A percentile compares a stretch with the other conserved stretches of the same genome.
Conservation (phyloP, 2,113 vertebrate species). For the Hemiprocne comata region DNA sequence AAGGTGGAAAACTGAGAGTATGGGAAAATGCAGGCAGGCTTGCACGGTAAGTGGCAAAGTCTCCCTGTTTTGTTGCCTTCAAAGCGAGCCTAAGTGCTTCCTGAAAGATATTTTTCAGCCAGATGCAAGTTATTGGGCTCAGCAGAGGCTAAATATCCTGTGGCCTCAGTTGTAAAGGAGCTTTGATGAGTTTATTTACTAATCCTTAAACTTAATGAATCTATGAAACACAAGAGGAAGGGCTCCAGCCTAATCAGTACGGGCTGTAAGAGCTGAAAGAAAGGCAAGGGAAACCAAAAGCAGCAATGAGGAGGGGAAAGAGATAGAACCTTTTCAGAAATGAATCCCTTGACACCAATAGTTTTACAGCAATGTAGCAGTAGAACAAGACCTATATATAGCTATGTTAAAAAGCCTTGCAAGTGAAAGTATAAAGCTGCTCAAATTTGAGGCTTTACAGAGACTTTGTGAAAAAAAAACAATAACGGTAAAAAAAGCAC, state of each 20-base stretch:
- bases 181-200: neutral
- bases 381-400: neutral
- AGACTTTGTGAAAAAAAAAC: neutral
- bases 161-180: neutral
- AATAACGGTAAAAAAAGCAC: neutral
- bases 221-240: neutral
- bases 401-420: neutral
- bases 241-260: rapidly evolving
- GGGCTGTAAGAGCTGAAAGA: neutral
- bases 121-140: neutral
- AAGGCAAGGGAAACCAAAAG: neutral
- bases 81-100: neutral
- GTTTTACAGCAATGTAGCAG: neutral
- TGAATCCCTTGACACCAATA: neutral
- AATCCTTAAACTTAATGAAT: neutral
- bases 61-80: neutral
- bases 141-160: neutral
- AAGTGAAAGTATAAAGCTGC: neutral
- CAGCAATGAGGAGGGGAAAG: neutral
- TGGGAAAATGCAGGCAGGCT: neutral
- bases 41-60: neutral
- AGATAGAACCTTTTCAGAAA: neutral
- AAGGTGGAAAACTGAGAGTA: neutral
- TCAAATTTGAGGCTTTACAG: neutral
- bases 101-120: neutral